These are phyloP conservation scores for Cariama cristata DNA, from an alignment of 2,113 vertebrate species.

Conservation along the genomic window DNA sequence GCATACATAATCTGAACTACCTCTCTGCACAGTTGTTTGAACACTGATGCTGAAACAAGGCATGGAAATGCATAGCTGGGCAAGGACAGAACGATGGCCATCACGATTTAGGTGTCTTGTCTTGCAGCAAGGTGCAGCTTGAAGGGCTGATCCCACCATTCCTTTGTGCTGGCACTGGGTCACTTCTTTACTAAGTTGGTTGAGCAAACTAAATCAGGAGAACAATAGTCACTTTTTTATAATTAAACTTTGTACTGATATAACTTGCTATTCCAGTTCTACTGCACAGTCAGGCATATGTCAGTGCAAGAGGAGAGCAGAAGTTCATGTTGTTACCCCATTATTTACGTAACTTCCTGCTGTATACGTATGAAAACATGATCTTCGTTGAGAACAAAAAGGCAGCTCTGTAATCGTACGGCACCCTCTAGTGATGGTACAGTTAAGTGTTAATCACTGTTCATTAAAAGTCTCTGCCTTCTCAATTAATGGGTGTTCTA, in stretches of 20 bases:
- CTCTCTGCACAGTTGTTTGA: not conserved
- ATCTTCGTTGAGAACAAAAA: not conserved
- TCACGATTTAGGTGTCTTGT: not conserved
- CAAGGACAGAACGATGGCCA: not conserved
- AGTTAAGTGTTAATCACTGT: not conserved
- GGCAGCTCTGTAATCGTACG: not conserved
- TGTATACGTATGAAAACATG: not conserved
- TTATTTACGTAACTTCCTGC: not conserved
- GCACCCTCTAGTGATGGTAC: slow-evolving; percentile 60
- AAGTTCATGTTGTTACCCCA: not conserved
- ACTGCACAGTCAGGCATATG: rapidly evolving
- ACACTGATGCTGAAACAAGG: not conserved
- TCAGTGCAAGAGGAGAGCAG: not conserved
- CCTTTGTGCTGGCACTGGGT: not conserved
- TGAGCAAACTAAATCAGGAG: not conserved
- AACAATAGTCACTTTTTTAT: not conserved
- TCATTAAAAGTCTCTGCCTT: not conserved
- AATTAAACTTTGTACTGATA: not conserved
- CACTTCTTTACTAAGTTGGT: not conserved
- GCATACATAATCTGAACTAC: not conserved
- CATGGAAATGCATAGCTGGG: not conserved
- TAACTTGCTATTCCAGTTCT: not conserved
- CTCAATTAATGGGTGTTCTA: not conserved
- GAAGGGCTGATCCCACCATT: not conserved
- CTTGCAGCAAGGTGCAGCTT: not conserved